A percentile compares a stretch with the other conserved stretches of the same genome.
Conservation (phyloP, 2,113 vertebrate genomes). For the Vombatus ursinus region DNA sequence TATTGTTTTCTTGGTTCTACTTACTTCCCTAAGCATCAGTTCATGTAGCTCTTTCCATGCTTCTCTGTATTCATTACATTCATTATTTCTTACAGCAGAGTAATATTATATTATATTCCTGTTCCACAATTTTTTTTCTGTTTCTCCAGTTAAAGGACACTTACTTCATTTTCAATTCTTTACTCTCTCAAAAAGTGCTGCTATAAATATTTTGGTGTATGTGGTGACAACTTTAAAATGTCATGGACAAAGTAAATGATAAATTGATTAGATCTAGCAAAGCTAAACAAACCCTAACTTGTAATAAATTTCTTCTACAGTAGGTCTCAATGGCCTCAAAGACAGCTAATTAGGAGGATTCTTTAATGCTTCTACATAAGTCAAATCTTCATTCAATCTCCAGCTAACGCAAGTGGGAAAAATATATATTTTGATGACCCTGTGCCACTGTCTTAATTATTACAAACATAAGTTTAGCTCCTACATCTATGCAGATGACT, state of each 20-base stretch:
- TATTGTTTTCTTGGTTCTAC: background rate
- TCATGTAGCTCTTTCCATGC: background rate
- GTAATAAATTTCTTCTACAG: background rate
- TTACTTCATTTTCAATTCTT: background rate
- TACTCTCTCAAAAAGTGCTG: background rate
- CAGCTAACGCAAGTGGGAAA: background rate
- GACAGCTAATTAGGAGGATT: background rate
- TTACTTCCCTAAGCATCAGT: background rate
- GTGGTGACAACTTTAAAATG: background rate
- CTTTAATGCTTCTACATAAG: background rate
- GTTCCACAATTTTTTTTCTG: background rate
- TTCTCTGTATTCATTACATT: background rate
- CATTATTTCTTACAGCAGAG: background rate
- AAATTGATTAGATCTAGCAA: background rate
- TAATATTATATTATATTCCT: background rate
- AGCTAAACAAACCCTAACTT: background rate
- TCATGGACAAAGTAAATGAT: background rate
- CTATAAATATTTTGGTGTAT: background rate
- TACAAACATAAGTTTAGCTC: background rate
- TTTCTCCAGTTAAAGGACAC: background rate
- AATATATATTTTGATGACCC: background rate
- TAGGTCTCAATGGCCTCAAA: background rate
- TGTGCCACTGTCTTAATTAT: background rate
- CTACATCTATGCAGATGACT: background rate
- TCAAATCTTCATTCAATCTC: background rate